phyloP scores from a whole-genome alignment of 2,888 invertebrate species.

The Glyphotaelius pellucidus region DNA sequence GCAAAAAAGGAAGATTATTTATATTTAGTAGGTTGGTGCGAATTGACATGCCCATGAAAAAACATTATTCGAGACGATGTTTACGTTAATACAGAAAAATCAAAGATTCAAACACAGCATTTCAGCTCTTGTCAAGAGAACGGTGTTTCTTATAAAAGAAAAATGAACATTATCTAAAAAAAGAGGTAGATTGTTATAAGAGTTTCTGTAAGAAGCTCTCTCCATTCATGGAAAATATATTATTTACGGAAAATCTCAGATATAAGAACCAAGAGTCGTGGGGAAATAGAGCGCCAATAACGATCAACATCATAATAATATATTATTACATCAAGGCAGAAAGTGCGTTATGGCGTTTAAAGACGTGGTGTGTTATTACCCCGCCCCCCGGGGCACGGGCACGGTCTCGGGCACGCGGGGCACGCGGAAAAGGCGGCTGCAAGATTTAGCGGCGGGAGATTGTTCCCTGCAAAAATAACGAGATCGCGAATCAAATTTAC shows the following conservation, averaged over 20 bases:
- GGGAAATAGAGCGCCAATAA: conserved; percentile 23
- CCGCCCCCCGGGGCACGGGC: neutral
- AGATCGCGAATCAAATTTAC: conserved; percentile 63
- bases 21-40: neutral
- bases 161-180: neutral
- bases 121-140: neutral
- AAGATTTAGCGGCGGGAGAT: conserved; percentile 55
- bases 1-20: too few species aligned
- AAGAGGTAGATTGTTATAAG: neutral
- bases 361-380: conserved; percentile 23
- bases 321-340: neutral
- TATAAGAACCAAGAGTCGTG: neutral
- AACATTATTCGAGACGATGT: neutral
- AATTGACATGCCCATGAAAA: neutral
- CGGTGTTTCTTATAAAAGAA: neutral
- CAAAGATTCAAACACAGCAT: neutral
- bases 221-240: neutral
- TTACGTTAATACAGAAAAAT: neutral
- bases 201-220: neutral
- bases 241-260: neutral
- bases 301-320: conserved; percentile 21
- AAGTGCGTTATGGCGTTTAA: conserved; percentile 32
- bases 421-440: conserved; percentile 30
- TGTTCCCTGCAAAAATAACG: conserved; percentile 65
- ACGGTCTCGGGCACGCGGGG: neutral